Evolutionary conservation across 2,113 vertebrate genomes (phyloP), one percentile per base, ranked within the genome.

Genomic region (Nothocercus julius): DNA sequence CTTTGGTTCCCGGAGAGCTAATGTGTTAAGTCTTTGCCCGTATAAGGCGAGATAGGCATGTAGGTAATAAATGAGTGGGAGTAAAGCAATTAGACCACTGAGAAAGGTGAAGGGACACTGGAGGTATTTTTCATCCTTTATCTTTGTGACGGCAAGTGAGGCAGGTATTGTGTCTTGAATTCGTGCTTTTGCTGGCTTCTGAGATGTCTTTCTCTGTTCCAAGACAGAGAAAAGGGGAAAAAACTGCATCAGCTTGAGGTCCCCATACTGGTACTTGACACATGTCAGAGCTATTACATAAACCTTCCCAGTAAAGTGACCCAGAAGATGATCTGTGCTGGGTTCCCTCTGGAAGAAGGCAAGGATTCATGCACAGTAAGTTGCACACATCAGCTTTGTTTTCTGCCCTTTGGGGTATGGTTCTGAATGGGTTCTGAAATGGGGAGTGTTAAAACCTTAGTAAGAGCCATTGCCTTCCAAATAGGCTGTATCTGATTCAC

Each of bases 221-320:
- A 95, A 97, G 95, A 56, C 54, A 92, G 76, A 76, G 88, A 73
- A 92, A 91, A 88, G 36, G 88, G 86, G 38, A 94, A 69, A 51
- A 97, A 97, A 51, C 42, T 97, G 24, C 90, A 95, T 59, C 93
- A 97, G 67, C 70, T 96, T 58, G 85, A 97, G 88, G 95, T 97
- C 12, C 89, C 95, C 30, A 69, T 97, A 47, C 58, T 97, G 74
- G 44, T 56, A 14, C 87, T 75, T 30, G 91, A 93, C 9, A 38
- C 24, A 1, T 97, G 97, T 85, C 94, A 96, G 59, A 78, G 36
- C 14, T 92, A 88, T 49, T 95, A 96, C 4, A 1, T 13, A n/a
- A 85, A 88, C 30, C 59, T 95, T 69, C 83, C 91, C 42, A 83
- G 44, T 5, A 53, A 53, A 45, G 92, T 96, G 78, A 95, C 86